These are phyloP conservation scores for rabbit (Oryctolagus cuniculus) DNA, from an alignment of 2,113 vertebrate genomes.

Conservation along the genomic window DNA sequence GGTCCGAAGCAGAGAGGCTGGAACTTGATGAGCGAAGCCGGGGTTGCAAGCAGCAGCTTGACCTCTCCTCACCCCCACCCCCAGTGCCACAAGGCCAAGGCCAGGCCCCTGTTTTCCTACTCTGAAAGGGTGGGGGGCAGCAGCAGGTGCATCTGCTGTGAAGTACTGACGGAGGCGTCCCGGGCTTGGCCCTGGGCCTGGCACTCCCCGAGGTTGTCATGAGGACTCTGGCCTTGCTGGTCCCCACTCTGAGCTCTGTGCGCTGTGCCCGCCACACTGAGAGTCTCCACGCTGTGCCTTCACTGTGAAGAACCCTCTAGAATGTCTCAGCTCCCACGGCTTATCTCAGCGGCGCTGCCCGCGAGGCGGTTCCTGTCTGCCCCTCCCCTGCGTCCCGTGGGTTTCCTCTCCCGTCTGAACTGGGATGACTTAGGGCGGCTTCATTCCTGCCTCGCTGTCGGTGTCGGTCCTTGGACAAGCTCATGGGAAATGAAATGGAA, in stretches of 20 bases:
- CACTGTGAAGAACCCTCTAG: background rate
- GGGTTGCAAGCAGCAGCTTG: too few species aligned
- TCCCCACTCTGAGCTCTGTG: background rate
- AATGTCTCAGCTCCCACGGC: background rate
- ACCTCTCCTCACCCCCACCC: too few species aligned
- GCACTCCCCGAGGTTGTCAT: background rate
- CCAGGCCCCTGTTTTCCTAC: background rate
- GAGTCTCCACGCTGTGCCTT: background rate
- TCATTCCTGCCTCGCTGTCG: background rate
- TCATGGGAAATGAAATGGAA: too few species aligned
- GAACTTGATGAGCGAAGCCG: too few species aligned
- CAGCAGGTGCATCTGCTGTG: background rate
- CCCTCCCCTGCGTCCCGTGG: fast-evolving
- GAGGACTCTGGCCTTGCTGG: background rate
- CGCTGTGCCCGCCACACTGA: background rate
- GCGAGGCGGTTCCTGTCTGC: background rate
- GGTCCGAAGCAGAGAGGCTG: too few species aligned
- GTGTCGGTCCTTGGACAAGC: background rate
- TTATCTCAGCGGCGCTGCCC: background rate
- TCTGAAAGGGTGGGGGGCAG: background rate
- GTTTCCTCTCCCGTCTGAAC: background rate
- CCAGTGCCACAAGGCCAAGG: too few species aligned
- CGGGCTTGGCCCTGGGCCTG: fast-evolving
- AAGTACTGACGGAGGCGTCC: background rate
- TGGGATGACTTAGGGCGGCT: background rate